Percentiles rank a stretch among this genome's conserved stretches.
These are phyloP conservation scores for Mus musculus DNA, from an alignment of 2,113 vertebrate species.

Conservation along the genomic window GRCm39 chr12:13172501-13173000, in stretches of 20 bases:
- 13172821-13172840: neutral
- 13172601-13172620: neutral
- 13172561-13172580: too few species aligned
- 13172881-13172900: neutral
- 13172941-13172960: too few species aligned
- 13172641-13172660: neutral
- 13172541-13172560: neutral
- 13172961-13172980: too few species aligned
- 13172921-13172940: too few species aligned
- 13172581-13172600: neutral
- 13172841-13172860: neutral
- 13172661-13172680: neutral
- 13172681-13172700: rapidly evolving
- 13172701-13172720: neutral
- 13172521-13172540: slow-evolving; percentile 83
- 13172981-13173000: too few species aligned
- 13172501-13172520: slow-evolving; percentile 92
- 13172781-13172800: rapidly evolving
- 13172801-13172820: rapidly evolving
- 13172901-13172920: neutral
- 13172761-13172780: rapidly evolving
- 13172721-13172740: rapidly evolving
- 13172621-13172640: rapidly evolving
- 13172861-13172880: neutral
- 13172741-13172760: rapidly evolving